These are phyloP conservation scores for Drosophila bocki DNA, from an alignment of 1,140 invertebrate genomes.

Conservation along the genomic window DNA sequence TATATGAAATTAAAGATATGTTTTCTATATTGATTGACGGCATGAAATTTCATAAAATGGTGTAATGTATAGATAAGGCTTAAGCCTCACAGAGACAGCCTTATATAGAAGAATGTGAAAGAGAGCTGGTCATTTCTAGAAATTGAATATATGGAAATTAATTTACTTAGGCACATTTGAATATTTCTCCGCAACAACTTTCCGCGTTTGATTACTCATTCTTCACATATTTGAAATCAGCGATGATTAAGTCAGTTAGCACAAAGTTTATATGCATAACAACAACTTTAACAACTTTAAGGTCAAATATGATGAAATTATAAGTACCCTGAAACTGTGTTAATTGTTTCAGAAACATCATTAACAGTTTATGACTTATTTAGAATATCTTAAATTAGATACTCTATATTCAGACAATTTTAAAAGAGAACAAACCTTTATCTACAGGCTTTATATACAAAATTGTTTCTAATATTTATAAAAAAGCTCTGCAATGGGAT, in stretches of 20 bases:
- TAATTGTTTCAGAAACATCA: neutral
- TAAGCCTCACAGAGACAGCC: slow-evolving; percentile 13
- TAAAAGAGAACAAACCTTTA: neutral
- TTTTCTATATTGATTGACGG: slow-evolving; percentile 41
- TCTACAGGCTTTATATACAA: neutral
- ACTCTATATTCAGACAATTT: neutral
- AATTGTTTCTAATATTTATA: neutral
- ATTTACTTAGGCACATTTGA: slow-evolving; percentile 13
- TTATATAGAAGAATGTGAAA: slow-evolving; percentile 25
- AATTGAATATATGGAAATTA: slow-evolving; percentile 18
- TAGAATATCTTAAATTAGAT: neutral
- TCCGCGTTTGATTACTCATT: slow-evolving; percentile 23
- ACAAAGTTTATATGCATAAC: neutral
- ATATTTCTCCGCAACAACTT: slow-evolving; percentile 2
- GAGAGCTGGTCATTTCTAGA: slow-evolving; percentile 12
- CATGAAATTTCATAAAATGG: slow-evolving; percentile 23
- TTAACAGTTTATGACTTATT: neutral
- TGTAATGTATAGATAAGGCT: slow-evolving; percentile 31
- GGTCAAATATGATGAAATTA: slow-evolving; percentile 4
- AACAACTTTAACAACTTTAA: neutral
- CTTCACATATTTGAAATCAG: neutral
- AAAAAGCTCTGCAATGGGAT: neutral
- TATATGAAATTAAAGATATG: slow-evolving; percentile 32
- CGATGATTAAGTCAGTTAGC: slow-evolving; percentile 24
- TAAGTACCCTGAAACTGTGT: neutral